Percentiles rank a stretch among this genome's conserved stretches.
Conservation (phyloP, 1,140 invertebrate genomes). For the Drosophila nasuta region DNA sequence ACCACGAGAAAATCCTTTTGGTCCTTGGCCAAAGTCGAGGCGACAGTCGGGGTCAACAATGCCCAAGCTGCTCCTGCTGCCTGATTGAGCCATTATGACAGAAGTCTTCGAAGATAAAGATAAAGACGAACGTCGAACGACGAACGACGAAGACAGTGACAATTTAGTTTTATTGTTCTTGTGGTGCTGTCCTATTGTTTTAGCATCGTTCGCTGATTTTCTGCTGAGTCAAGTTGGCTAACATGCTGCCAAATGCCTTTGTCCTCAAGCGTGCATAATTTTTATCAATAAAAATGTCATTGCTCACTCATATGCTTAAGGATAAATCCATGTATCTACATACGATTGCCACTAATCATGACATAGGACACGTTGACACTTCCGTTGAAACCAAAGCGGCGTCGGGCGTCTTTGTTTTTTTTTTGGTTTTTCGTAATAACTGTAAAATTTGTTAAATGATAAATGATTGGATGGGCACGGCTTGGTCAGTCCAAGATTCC, state of each 20-base stretch:
- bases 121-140: neutral
- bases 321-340: slow-evolving; percentile 23
- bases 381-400: slow-evolving; percentile 58
- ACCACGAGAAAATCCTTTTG: slow-evolving; percentile 37
- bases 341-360: slow-evolving; percentile 56
- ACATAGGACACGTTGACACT: slow-evolving; percentile 46
- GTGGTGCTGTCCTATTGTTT: slow-evolving; percentile 36
- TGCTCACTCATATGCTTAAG: slow-evolving; percentile 13
- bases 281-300: slow-evolving; percentile 70
- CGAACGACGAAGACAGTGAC: slow-evolving; percentile 20
- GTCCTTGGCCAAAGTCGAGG: slow-evolving; percentile 18
- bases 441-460: slow-evolving; percentile 76
- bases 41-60: slow-evolving; percentile 44
- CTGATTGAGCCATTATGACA: slow-evolving; percentile 78
- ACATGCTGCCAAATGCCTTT: slow-evolving; percentile 50
- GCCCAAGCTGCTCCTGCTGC: slow-evolving; percentile 21
- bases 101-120: slow-evolving; percentile 20
- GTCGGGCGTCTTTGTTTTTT: neutral
- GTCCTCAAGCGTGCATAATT: slow-evolving; percentile 74
- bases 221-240: slow-evolving; percentile 79
- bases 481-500: slow-evolving; percentile 46
- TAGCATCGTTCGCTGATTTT: slow-evolving; percentile 53
- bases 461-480: slow-evolving; percentile 42
- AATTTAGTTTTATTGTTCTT: slow-evolving; percentile 29
- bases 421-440: slow-evolving; percentile 56